Percentiles rank a stretch among this genome's conserved stretches.
Evolutionary conservation across 2,113 vertebrate species (phyloP).

Genomic region (Arizona elegans): DNA sequence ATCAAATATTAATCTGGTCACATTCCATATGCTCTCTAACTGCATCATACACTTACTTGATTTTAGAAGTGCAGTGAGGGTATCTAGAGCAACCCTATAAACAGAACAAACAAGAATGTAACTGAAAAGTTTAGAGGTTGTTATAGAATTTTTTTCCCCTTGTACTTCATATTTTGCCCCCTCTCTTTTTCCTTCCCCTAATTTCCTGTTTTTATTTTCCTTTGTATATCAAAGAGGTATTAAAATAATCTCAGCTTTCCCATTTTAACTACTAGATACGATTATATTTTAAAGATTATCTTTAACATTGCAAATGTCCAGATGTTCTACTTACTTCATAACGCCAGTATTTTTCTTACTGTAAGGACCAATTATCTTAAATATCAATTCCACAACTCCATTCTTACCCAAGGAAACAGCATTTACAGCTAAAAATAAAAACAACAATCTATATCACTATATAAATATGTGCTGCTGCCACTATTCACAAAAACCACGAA

Average conservation of each 20-base stretch:
- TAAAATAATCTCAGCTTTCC: not conserved
- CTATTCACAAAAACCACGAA: not conserved
- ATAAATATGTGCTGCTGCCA: not conserved
- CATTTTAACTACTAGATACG: not conserved
- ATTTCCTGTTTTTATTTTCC: not conserved
- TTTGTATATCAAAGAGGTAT: not conserved
- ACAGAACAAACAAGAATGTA: constrained; percentile 70
- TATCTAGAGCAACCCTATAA: constrained; percentile 94
- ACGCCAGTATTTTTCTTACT: constrained; percentile 91
- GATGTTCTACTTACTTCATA: constrained; percentile 83
- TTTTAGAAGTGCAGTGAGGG: constrained; percentile 94
- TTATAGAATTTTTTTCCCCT: not conserved
- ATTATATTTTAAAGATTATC: not conserved
- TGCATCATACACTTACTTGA: constrained; percentile 88
- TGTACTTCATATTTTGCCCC: not conserved
- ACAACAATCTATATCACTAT: constrained; percentile 5
- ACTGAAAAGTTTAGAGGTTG: constrained; percentile 35
- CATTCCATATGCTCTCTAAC: not conserved
- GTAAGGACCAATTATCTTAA: constrained; percentile 90
- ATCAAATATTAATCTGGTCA: not conserved
- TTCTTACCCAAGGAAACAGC: constrained; percentile 91
- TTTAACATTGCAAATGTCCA: constrained; percentile 12
- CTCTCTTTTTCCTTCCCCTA: not conserved
- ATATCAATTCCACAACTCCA: constrained; percentile 89
- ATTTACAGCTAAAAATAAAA: constrained; percentile 83